phyloP scores from a whole-genome alignment of 2,888 invertebrate genomes.

The Cephus rjabovi region DNA sequence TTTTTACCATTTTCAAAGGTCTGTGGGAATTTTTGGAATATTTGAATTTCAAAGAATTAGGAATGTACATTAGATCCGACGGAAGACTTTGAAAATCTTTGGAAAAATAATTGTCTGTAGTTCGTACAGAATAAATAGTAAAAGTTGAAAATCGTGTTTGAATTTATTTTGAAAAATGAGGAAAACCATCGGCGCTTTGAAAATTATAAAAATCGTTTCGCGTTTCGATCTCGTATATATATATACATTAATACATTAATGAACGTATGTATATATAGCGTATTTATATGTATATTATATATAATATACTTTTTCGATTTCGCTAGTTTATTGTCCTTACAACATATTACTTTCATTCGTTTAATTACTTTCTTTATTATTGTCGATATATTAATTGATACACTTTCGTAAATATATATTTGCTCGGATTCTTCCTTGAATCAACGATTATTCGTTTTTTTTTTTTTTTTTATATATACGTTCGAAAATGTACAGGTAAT shows the following conservation, averaged over 20 bases:
- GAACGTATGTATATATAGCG: not conserved
- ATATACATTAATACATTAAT: not conserved
- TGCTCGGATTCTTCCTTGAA: not conserved
- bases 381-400: constrained; percentile 60
- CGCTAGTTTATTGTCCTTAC: constrained; percentile 52
- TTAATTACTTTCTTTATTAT: constrained; percentile 48
- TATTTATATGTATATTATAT: not conserved
- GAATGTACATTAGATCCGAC: not conserved
- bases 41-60: not conserved
- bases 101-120: not conserved
- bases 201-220: constrained; percentile 1
- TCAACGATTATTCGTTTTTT: not conserved
- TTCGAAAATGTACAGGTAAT: constrained; percentile 40
- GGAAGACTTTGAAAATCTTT: not conserved
- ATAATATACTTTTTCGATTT: constrained; percentile 8
- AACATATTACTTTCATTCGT: constrained; percentile 52
- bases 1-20: not conserved
- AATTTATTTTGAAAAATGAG: not conserved
- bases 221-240: not conserved
- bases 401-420: constrained; percentile 32
- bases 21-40: not conserved
- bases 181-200: not conserved
- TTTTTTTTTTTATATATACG: constrained; percentile 10
- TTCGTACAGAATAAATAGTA: not conserved
- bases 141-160: not conserved